Conservation (phyloP, 2,797 vertebrate species). For the Otus scops region DNA sequence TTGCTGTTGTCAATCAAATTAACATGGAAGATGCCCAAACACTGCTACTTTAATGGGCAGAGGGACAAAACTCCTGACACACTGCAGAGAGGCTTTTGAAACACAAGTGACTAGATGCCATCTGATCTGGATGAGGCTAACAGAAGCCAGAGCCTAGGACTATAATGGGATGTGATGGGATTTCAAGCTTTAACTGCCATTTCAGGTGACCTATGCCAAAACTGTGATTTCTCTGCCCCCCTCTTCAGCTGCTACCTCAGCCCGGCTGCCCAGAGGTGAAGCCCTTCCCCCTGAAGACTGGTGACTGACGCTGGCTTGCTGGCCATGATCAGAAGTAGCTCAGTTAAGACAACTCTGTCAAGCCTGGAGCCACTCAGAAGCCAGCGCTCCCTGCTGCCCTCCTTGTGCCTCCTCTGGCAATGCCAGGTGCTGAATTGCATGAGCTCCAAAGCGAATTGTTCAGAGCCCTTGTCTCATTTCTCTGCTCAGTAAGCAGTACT, state of each 20-base stretch:
- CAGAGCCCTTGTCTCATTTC: neutral
- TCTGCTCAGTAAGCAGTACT: neutral
- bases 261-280: neutral
- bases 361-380: neutral
- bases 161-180: neutral
- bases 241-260: neutral
- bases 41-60: neutral
- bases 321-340: neutral
- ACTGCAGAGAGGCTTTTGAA: neutral
- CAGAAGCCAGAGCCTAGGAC: neutral
- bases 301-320: fast-evolving
- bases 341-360: neutral
- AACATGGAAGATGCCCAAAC: neutral
- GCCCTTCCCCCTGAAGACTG: neutral
- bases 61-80: neutral
- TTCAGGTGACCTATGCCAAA: neutral
- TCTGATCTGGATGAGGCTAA: neutral
- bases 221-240: neutral
- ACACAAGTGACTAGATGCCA: neutral
- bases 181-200: neutral
- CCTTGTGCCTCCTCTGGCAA: neutral
- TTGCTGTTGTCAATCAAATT: neutral
- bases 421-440: neutral
- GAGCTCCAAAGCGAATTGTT: neutral
- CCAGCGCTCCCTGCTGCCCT: neutral